These are phyloP conservation scores for Eupithecia pulchellata DNA, from an alignment of 2,888 invertebrate species.

Conservation along the genomic window DNA sequence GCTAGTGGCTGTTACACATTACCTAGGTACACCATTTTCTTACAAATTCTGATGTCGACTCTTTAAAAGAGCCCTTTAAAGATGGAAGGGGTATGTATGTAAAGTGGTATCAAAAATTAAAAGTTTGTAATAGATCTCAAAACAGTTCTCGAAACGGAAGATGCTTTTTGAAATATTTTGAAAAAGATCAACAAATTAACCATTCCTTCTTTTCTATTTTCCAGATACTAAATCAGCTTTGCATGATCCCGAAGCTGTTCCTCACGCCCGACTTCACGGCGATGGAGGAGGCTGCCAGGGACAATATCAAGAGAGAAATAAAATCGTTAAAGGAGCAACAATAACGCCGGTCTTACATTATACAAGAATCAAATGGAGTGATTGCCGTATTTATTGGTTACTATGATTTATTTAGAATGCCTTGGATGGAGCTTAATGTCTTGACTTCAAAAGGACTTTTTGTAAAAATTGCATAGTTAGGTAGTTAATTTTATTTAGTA, in stretches of 20 bases:
- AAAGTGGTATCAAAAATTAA: no score
- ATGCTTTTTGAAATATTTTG: no score
- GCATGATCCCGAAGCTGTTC: slow-evolving; percentile 71
- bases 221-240: slow-evolving; percentile 75
- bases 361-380: slow-evolving; percentile 2
- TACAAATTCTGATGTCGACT: no score
- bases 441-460: not conserved
- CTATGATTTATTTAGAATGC: not conserved
- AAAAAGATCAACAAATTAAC: no score
- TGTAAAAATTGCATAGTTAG: not conserved
- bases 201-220: slow-evolving; percentile 39
- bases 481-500: not conserved
- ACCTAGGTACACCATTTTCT: no score
- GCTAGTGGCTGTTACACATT: no score
- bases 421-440: slow-evolving; percentile 1
- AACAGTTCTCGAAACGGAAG: no score
- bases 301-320: slow-evolving; percentile 75
- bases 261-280: slow-evolving; percentile 73
- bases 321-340: slow-evolving; percentile 61
- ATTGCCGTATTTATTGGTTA: not conserved
- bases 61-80: no score
- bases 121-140: no score
- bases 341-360: slow-evolving; percentile 37
- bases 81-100: no score
- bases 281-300: slow-evolving; percentile 70